Base-by-base conservation (phyloP, 2,113 vertebrate species). In the Caranx ignobilis region DNA sequence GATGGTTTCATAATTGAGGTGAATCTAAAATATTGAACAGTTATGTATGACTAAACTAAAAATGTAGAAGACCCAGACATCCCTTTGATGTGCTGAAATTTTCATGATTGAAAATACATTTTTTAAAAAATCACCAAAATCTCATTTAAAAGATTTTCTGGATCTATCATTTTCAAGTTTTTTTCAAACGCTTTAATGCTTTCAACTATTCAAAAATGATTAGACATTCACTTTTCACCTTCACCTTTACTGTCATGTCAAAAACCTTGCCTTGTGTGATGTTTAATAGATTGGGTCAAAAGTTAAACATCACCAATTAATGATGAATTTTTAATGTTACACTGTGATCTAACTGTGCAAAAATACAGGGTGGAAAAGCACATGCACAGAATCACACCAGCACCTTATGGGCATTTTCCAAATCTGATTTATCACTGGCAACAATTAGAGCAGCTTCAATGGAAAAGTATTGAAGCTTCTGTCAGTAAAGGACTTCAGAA, bases 341-440 rank as follows among this genome's bases (percentile, higher is more conserved):
- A 26, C 18, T 10, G 5, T 19, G 54, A 21, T 55, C 39, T n/a
- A 63, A 80, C 35, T 0, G 16, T 31, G 26, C 26, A 75, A 31
- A 67, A 45, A 55, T n/a, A 64, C 26, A 50, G 52, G 7, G n/a
- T 7, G 31, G 10, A 39, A 2, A 57, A 72, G 13, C 45, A 76
- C 48, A 71, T 37, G 3, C 3, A n/a, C 15, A n/a, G 31, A 57
- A 62, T 63, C 6, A 57, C 61, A 60, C 1, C 0, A 3, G 3
- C 15, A 26, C 76, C 70, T 80, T 45, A 8, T 48, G 63, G 84
- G 61, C 62, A 75, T 84, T 89, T 91, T 88, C 65, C 73, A 77
- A 81, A 88, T 75, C 50, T 34, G 16, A 71, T 79, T 81, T 55
- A 69, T 74, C 32, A 45, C 59, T 62, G 54, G 34, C n/a, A 65